Conservation (phyloP, 2,888 invertebrate genomes). For the Agrotis clavis region DNA sequence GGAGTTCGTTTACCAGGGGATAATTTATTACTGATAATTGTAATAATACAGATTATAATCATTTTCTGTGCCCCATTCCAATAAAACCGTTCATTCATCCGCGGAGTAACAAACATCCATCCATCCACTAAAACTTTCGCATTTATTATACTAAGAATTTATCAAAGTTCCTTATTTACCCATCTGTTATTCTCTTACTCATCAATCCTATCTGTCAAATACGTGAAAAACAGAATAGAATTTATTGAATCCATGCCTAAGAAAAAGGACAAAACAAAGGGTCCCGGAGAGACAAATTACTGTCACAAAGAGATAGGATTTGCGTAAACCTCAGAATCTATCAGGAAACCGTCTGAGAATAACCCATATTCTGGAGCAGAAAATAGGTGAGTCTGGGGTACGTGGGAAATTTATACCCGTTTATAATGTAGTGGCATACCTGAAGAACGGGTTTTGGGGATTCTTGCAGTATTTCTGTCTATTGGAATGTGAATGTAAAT, state of each 20-base stretch:
- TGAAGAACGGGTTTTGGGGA: conserved; percentile 44
- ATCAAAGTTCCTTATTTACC: conserved; percentile 10
- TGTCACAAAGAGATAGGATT: conserved; percentile 68
- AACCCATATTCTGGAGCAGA: conserved; percentile 63
- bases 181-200: conserved; percentile 20
- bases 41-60: too few species aligned
- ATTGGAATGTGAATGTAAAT: conserved; percentile 44
- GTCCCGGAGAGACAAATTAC: conserved; percentile 71
- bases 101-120: too few species aligned
- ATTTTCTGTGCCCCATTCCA: too few species aligned
- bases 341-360: conserved; percentile 63
- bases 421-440: conserved; percentile 49
- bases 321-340: conserved; percentile 71
- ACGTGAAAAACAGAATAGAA: conserved; percentile 41
- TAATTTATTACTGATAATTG: too few species aligned
- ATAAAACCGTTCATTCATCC: too few species aligned
- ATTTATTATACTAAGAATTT: too few species aligned
- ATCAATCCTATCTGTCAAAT: conserved; percentile 55
- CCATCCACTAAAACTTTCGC: too few species aligned
- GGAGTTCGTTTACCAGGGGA: too few species aligned
- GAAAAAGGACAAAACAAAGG: conserved; percentile 69
- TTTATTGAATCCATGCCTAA: conserved; percentile 50
- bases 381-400: conserved; percentile 64
- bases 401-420: conserved; percentile 67
- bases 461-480: conserved; percentile 48